Conservation (phyloP, 2,888 invertebrate genomes). For the Tetropium fuscum region DNA sequence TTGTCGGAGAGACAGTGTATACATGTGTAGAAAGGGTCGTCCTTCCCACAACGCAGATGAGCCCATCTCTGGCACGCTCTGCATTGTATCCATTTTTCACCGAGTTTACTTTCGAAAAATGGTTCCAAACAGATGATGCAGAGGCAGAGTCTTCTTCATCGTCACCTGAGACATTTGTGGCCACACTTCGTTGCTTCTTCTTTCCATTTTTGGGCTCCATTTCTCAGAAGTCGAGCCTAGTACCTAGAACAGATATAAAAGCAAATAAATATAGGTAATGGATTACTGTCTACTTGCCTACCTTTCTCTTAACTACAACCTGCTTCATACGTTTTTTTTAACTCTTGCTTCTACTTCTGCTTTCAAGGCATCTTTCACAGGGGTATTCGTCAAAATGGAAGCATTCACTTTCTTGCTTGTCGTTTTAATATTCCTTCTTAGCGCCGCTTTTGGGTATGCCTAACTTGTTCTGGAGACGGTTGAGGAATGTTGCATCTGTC, state of each 20-base stretch:
- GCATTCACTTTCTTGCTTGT: constrained; percentile 40
- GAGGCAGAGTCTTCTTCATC: constrained; percentile 23
- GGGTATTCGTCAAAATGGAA: constrained; percentile 45
- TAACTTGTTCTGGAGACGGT: constrained; percentile 25
- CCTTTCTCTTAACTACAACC: constrained; percentile 15
- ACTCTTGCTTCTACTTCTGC: constrained; percentile 27
- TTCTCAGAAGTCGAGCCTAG: not conserved
- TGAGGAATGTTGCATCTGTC: not conserved
- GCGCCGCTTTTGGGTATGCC: constrained; percentile 37
- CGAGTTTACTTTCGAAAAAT: constrained; percentile 28
- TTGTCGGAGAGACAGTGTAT: too few relatives aligned
- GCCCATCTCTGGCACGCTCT: constrained; percentile 29
- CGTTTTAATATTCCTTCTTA: constrained; percentile 29
- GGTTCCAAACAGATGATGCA: constrained; percentile 31
- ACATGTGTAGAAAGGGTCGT: not conserved
- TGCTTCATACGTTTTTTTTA: constrained; percentile 16
- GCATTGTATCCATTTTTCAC: constrained; percentile 43
- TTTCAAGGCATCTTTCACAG: constrained; percentile 39
- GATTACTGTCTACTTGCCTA: not conserved
- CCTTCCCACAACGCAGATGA: constrained; percentile 2
- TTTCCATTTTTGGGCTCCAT: not conserved
- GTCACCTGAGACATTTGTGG: not conserved
- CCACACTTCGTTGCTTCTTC: not conserved
- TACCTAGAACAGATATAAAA: not conserved
- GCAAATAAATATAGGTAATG: not conserved